Evolutionary conservation across 2,797 vertebrate genomes (phyloP), one percentile per base, ranked within the genome.

Genomic region (Danio albolineatus): DNA sequence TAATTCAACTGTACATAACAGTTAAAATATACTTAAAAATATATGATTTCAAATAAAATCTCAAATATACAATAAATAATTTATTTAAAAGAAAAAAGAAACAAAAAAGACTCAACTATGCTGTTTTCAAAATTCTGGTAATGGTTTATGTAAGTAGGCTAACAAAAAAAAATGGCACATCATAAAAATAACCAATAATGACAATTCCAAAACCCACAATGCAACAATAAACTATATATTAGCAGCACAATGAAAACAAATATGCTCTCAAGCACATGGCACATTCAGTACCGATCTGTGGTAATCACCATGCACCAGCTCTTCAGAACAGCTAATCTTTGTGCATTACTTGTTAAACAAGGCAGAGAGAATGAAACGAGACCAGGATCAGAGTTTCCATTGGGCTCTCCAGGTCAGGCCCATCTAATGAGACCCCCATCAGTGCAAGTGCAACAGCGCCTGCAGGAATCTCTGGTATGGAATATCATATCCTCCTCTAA

Each of bases 301-400:
- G n/a, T 16, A 12, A 70, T 17, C 6, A 13, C 56, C 48, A 62
- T 17, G 13, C n/a, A 19, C 19, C 16, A 61, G 39, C 28, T 60
- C 39, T 28, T 8, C 13, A 57, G 79, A 51, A 75, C 83, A 78
- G 59, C 60, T 81, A 66, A 82, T 76, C 76, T 60, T 6, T 57
- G 19, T n/a, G 28, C 9, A 7, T 78, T 64, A 64, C 14, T n/a
- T 46, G 6, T 49, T 61, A 38, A 82, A 67, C 51, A 19, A 56
- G 38, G 14, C 16, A 36, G 43, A 21, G 14, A 46, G 44, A 43
- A 54, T 16, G 12, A 61, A 43, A 56, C 43, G 67, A 66, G 71
- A 53, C 39, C 44, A 36, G 70, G 54, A 74, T 84, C 74, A 74
- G 53, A 76, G 48, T 84, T 82, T 83, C 79, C 81, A 84, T 36